Evolutionary conservation across 2,797 vertebrate genomes (phyloP).

Genomic region (Hydrolagus colliei): DNA sequence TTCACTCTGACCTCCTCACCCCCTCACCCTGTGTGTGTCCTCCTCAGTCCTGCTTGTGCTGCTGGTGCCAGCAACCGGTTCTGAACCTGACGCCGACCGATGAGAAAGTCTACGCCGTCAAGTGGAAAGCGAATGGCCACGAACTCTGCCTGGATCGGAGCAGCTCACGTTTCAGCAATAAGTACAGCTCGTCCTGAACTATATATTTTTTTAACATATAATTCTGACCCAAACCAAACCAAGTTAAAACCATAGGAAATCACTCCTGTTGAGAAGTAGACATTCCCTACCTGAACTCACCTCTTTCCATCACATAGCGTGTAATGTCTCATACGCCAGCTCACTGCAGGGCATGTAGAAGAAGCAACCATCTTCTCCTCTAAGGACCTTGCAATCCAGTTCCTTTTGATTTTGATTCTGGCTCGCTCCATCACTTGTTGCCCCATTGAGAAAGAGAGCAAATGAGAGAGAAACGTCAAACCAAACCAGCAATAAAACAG

Average conservation of each 20-base stretch:
- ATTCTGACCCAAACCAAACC: too few species aligned
- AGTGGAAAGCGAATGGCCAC: slow-evolving; percentile 73
- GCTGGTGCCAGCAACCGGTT: slow-evolving; percentile 69
- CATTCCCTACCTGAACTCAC: background rate
- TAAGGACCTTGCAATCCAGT: background rate
- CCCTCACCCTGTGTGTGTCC: background rate
- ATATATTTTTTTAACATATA: too few species aligned
- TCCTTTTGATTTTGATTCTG: background rate
- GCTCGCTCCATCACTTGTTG: background rate
- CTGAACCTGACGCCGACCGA: slow-evolving; percentile 60
- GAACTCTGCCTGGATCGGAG: slow-evolving; percentile 71
- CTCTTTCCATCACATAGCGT: background rate
- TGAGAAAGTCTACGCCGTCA: slow-evolving; percentile 61
- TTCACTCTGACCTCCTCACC: too few species aligned
- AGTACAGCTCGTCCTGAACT: slow-evolving; percentile 73
- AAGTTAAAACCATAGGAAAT: background rate
- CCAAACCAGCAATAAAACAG: background rate
- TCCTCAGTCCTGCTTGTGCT: slow-evolving; percentile 72
- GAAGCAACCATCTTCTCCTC: background rate
- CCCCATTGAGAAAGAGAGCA: background rate
- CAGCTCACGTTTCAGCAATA: slow-evolving; percentile 77
- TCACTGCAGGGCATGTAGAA: background rate
- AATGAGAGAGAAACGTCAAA: background rate
- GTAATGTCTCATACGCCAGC: background rate
- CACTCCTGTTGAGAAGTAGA: background rate